Conservation (phyloP, 2,888 invertebrate species). For the Zygothrica quintamaculata region DNA sequence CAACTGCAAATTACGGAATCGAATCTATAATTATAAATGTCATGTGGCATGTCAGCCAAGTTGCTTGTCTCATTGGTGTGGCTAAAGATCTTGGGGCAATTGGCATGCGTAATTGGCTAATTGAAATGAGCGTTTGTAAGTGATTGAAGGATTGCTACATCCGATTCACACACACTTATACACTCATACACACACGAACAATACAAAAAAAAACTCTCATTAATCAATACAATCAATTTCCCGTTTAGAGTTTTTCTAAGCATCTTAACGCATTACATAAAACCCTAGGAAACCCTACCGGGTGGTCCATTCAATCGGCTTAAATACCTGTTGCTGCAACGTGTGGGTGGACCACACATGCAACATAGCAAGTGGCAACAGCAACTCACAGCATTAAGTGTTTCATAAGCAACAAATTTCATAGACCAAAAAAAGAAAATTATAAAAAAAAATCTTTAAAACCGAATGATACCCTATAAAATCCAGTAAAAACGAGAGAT, state of each 20-base stretch:
- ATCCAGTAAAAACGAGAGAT: too few relatives aligned
- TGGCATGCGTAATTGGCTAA: constrained; percentile 76
- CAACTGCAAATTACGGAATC: constrained; percentile 60
- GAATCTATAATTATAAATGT: constrained; percentile 49
- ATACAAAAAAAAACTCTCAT: constrained; percentile 21
- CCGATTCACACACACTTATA: constrained; percentile 44
- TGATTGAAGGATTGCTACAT: constrained; percentile 57
- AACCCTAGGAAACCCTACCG: too few relatives aligned
- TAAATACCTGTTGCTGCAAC: neutral
- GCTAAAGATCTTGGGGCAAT: constrained; percentile 41
- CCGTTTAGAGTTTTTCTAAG: constrained; percentile 30
- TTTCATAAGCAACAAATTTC: constrained; percentile 6
- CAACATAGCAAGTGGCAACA: neutral
- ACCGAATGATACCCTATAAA: too few relatives aligned
- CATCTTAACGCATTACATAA: constrained; percentile 35
- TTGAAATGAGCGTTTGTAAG: constrained; percentile 61
- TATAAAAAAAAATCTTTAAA: neutral
- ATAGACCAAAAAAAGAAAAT: neutral
- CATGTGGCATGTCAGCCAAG: constrained; percentile 16
- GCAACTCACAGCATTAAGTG: neutral
- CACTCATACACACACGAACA: constrained; percentile 10
- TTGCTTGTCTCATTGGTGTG: neutral
- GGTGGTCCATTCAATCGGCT: constrained; percentile 41
- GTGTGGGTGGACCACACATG: constrained; percentile 51
- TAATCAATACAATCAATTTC: constrained; percentile 51